Percentiles rank a stretch among this genome's conserved stretches.
Evolutionary conservation across 2,888 invertebrate species (phyloP).

Genomic region (Ectropis crepuscularia): DNA sequence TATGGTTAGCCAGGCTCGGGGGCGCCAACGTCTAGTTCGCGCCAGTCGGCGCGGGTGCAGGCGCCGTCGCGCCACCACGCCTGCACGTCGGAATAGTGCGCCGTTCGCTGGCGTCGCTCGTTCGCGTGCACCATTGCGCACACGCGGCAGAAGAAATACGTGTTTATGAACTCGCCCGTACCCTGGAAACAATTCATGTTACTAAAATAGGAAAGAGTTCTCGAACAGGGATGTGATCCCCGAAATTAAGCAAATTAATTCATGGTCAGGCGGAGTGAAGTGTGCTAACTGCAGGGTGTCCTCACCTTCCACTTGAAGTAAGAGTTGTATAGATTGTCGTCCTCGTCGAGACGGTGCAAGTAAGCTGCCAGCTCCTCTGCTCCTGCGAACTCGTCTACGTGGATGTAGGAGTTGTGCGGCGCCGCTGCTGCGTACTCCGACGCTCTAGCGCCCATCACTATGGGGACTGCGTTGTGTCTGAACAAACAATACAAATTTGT

Average conservation of each 20-base stretch:
- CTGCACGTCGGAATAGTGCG: conserved; percentile 92
- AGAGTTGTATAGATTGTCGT: conserved; percentile 96
- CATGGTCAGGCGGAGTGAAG: too few relatives aligned
- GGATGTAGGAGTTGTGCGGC: conserved; percentile 96
- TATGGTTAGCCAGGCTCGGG: conserved; percentile 49
- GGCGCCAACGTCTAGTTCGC: conserved; percentile 42
- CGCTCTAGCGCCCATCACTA: conserved; percentile 98
- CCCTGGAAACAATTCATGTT: conserved; percentile 79
- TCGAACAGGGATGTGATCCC: too few relatives aligned
- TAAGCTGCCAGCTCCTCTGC: conserved; percentile 95
- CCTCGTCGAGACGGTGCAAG: conserved; percentile 92
- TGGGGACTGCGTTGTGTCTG: conserved; percentile 91
- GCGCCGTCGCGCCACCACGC: conserved; percentile 94
- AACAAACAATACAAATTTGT: not conserved
- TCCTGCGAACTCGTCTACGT: conserved; percentile 97
- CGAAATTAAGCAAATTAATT: too few relatives aligned
- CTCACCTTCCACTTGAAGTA: conserved; percentile 95
- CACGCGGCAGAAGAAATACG: conserved; percentile 96
- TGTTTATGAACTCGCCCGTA: conserved; percentile 98
- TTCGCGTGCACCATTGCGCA: conserved; percentile 93
- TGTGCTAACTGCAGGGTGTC: not conserved
- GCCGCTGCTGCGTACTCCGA: conserved; percentile 95
- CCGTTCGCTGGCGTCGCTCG: conserved; percentile 67
- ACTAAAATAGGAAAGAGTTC: too few relatives aligned
- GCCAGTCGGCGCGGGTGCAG: conserved; percentile 87